Base-by-base conservation (phyloP, 2,797 vertebrate genomes). In the Anguilla anguilla region DNA sequence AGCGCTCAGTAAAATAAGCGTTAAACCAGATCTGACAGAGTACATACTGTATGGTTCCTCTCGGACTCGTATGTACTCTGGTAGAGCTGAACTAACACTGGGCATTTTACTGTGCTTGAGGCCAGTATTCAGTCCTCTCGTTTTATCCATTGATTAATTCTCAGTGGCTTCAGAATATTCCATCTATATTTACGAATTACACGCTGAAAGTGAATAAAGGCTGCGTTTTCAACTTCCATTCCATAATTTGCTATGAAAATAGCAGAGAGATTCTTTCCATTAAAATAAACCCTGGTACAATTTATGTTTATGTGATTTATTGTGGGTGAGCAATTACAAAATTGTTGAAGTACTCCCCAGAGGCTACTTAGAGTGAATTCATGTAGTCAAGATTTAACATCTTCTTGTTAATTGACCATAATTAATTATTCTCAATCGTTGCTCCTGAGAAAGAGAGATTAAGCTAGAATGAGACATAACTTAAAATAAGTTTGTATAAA, bases 401-500 rank as follows among this genome's bases (percentile, higher is more conserved):
- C n/a, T 6, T 28, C 67, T 35, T 74, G 61, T 35, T 74, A 74
- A 74, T 67, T 67, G 64, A 67, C 64, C n/a, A 28, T 67, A 67
- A 67, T 67, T n/a, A 67, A 9, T 3, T 10, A 67, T 67, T 67
- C 25, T n/a, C n/a, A 28, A 67, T 28, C 6, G n/a, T 67, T 67
- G 25, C 64, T 25, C 64, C 25, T 9, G 64, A 67, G 22, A 28
- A 67, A 67, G 7, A 67, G 64, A 67, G 64, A 67, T n/a, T 67
- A 67, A 28, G 1, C 25, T 1, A 28, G 64, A n/a, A n/a, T 28
- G 25, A n/a, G 7, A 67, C 7, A 67, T 57, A 31, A 35, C 28
- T 83, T 43, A 87, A 53, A 55, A 87, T 61, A 83, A 25, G 86
- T 67, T 87, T 83, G 64, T 67, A 43, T 43, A 43, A 43, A 43